Conservation (phyloP, 2,888 invertebrate species). For the Corythucha ciliata region DNA sequence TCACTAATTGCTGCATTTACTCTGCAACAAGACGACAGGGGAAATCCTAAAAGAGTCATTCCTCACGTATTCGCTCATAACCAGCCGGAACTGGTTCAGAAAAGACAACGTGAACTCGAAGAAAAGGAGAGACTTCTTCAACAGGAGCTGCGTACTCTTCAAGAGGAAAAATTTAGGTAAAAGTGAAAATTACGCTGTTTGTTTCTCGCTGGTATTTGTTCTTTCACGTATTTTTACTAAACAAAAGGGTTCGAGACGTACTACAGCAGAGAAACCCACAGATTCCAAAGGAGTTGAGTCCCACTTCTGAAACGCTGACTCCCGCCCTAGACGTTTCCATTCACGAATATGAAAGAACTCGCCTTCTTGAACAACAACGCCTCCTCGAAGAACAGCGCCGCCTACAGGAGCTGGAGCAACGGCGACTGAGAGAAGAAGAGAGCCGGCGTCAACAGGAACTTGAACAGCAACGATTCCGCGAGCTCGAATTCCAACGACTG, state of each 20-base stretch:
- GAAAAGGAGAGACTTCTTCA: slow-evolving; percentile 56
- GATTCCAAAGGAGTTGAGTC: slow-evolving; percentile 53
- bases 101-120: slow-evolving; percentile 46
- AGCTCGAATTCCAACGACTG: too few relatives aligned
- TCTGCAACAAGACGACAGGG: slow-evolving; percentile 69
- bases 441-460: slow-evolving; percentile 43
- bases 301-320: slow-evolving; percentile 45
- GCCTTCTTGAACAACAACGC: too few relatives aligned
- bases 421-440: slow-evolving; percentile 27
- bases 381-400: too few relatives aligned
- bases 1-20: slow-evolving; percentile 77
- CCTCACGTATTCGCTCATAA: slow-evolving; percentile 48
- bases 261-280: slow-evolving; percentile 51
- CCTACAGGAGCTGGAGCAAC: slow-evolving; percentile 28
- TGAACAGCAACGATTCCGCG: too few relatives aligned
- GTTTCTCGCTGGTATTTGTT: too few relatives aligned
- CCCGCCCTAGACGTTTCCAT: slow-evolving; percentile 7
- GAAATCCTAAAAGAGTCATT: slow-evolving; percentile 68
- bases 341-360: too few relatives aligned
- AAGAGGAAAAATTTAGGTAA: slow-evolving; percentile 43
- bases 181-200: too few relatives aligned
- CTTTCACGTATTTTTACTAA: too few relatives aligned
- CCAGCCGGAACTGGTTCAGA: slow-evolving; percentile 20
- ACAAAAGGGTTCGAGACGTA: too few relatives aligned
- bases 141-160: slow-evolving; percentile 54